Evolutionary conservation across 2,113 vertebrate species (phyloP).

Genomic region (Podarcis cretensis): DNA sequence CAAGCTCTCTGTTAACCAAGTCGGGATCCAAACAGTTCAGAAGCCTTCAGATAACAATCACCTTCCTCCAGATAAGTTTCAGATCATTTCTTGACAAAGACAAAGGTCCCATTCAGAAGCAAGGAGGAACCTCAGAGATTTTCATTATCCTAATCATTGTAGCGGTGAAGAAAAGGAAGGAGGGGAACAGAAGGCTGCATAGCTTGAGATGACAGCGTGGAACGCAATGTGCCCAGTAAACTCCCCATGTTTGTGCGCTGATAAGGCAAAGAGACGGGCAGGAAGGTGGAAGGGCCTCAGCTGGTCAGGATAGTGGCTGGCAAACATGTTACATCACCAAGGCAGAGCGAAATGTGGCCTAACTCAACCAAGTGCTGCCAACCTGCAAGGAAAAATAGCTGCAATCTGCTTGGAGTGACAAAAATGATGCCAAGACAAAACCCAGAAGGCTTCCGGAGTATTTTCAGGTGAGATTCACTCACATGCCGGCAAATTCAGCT

Average conservation of each 20-base stretch:
- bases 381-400: background rate
- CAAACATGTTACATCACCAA: background rate
- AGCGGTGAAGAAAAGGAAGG: slow-evolving; percentile 22
- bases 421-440: too few species aligned
- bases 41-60: slow-evolving; percentile 83
- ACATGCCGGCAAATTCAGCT: too few species aligned
- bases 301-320: background rate
- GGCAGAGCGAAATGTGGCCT: background rate
- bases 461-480: too few species aligned
- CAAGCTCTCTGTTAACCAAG: slow-evolving; percentile 76
- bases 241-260: slow-evolving; percentile 6
- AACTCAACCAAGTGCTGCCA: background rate
- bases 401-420: too few species aligned
- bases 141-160: slow-evolving; percentile 76
- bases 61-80: slow-evolving; percentile 81
- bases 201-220: background rate
- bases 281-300: background rate
- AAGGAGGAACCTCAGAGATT: slow-evolving; percentile 68
- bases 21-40: slow-evolving; percentile 75
- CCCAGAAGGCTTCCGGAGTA: too few species aligned
- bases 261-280: background rate
- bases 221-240: background rate
- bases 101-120: slow-evolving; percentile 84
- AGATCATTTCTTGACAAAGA: slow-evolving; percentile 78
- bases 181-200: background rate